Conservation (phyloP, 2,888 invertebrate species). For the Miltochrista miniata region DNA sequence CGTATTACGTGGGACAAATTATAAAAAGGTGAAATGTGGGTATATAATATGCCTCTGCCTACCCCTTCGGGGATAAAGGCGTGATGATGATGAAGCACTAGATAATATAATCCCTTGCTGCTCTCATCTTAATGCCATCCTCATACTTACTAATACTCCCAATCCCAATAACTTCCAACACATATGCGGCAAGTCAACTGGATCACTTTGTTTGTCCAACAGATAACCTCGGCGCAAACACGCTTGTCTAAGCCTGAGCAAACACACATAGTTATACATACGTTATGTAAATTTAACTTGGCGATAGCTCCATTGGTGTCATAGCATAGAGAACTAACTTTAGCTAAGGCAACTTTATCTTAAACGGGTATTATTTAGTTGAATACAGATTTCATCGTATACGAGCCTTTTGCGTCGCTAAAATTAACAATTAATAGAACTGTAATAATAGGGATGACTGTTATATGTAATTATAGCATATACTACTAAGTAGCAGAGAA, state of each 20-base stretch:
- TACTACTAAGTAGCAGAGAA: no score
- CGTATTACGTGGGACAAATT: no score
- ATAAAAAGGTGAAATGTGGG: no score
- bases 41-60: no score
- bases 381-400: neutral
- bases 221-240: slow-evolving; percentile 4
- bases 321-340: neutral
- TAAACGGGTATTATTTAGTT: neutral
- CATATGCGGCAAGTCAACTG: neutral
- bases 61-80: no score
- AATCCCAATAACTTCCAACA: neutral
- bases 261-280: slow-evolving; percentile 5
- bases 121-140: neutral
- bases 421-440: no score
- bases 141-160: neutral
- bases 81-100: no score
- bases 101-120: neutral
- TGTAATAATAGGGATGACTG: no score
- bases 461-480: no score
- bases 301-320: slow-evolving; percentile 14
- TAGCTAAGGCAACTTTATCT: neutral
- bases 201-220: slow-evolving; percentile 7
- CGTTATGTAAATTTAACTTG: slow-evolving; percentile 15
- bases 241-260: slow-evolving; percentile 3
- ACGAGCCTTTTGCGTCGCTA: no score